phyloP scores from a whole-genome alignment of 2,888 invertebrate genomes.

The Drosophila aldrichi region DNA sequence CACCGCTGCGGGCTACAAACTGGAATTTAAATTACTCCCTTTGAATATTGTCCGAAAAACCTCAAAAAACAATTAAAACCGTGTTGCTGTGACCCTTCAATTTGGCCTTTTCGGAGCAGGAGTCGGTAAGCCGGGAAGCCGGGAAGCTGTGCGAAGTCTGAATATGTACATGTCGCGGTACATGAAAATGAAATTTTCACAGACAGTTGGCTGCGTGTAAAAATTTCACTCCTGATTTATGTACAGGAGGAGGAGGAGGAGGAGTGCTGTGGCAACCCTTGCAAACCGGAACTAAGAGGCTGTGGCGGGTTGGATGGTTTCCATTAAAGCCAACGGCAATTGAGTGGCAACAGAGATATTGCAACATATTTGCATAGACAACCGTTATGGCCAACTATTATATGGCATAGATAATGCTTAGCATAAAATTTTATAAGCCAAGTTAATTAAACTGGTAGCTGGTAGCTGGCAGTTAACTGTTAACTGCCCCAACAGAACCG shows the following conservation, averaged over 20 bases:
- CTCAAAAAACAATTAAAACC: conserved; percentile 72
- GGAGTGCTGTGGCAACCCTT: background rate
- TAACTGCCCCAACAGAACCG: conserved; percentile 39
- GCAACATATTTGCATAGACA: conserved; percentile 78
- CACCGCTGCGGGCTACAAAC: conserved; percentile 39
- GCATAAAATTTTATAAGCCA: conserved; percentile 75
- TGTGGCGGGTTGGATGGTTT: background rate
- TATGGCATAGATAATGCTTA: conserved; percentile 64
- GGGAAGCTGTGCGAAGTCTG: conserved; percentile 29
- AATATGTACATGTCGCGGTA: conserved; percentile 42
- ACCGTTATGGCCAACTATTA: conserved; percentile 66
- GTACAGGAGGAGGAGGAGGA: conserved; percentile 16
- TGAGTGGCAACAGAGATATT: conserved; percentile 56
- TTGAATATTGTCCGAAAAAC: conserved; percentile 52
- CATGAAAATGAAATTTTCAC: conserved; percentile 74
- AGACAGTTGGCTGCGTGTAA: conserved; percentile 77
- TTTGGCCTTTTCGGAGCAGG: conserved; percentile 14
- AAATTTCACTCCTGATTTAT: conserved; percentile 77
- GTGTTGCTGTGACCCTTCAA: conserved; percentile 59
- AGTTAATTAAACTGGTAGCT: conserved; percentile 72
- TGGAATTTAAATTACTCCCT: conserved; percentile 60
- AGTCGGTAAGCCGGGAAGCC: conserved; percentile 16
- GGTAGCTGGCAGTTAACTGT: conserved; percentile 43
- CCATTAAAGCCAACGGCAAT: conserved; percentile 39
- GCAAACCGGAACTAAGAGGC: background rate